These are phyloP conservation scores for Ceryle rudis DNA, from an alignment of 2,797 vertebrate genomes.

Conservation along the genomic window DNA sequence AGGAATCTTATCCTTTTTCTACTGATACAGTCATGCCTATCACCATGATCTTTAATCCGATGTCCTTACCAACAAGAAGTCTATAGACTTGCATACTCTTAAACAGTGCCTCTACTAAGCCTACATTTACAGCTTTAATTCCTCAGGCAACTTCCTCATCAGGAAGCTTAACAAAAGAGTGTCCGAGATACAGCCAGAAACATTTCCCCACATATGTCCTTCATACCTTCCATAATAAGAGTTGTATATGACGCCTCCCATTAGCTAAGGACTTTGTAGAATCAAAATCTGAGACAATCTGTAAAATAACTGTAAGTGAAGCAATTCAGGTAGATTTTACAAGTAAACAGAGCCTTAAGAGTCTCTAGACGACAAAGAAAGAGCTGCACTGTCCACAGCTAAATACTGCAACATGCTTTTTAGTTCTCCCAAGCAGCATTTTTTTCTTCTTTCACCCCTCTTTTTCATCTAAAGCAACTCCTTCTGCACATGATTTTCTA, in stretches of 20 bases:
- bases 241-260: background rate
- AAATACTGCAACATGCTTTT: background rate
- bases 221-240: background rate
- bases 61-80: background rate
- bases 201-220: background rate
- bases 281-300: background rate
- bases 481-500: background rate
- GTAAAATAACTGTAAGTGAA: background rate
- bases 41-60: background rate
- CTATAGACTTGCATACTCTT: background rate
- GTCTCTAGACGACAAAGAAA: background rate
- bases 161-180: background rate
- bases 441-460: background rate
- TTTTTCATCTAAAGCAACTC: background rate
- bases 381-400: background rate
- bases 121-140: background rate
- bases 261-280: background rate
- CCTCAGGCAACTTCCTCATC: background rate
- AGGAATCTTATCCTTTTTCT: background rate
- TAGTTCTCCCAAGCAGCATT: background rate
- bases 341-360: background rate
- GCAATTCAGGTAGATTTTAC: background rate
- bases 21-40: background rate
- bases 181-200: background rate
- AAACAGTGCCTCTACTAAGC: background rate